Evolutionary conservation across 1,140 invertebrate genomes (phyloP).

Genomic region (Potamilus streckersoni): DNA sequence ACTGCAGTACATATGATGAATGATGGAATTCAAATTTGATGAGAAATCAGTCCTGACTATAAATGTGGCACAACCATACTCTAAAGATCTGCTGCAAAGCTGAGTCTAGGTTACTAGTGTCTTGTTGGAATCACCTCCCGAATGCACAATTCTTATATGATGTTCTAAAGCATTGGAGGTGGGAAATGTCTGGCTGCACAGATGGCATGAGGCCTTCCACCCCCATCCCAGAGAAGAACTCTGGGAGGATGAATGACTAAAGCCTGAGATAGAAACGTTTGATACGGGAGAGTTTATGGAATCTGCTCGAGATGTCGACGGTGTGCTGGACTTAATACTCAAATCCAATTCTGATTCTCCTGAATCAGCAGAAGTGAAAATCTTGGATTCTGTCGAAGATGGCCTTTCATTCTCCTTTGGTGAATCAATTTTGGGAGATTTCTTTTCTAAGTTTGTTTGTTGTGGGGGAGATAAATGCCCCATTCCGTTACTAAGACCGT

Average conservation of each 20-base stretch:
- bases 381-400: no score
- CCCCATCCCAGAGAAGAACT: slow-evolving; percentile 41
- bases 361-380: slow-evolving; percentile 24
- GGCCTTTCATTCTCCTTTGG: slow-evolving; percentile 27
- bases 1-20: no score
- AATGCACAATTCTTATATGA: slow-evolving; percentile 63
- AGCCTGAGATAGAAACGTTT: slow-evolving; percentile 31
- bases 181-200: slow-evolving; percentile 67
- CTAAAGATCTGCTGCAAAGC: no score
- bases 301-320: slow-evolving; percentile 34
- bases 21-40: no score
- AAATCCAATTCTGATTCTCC: slow-evolving; percentile 54
- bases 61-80: no score
- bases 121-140: slow-evolving; percentile 23
- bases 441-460: slow-evolving; percentile 28
- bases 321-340: slow-evolving; percentile 52
- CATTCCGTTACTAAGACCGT: slow-evolving; percentile 4
- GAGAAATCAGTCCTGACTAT: no score
- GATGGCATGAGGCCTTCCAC: slow-evolving; percentile 64
- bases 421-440: slow-evolving; percentile 28
- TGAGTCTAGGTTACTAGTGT: no score
- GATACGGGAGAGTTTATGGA: slow-evolving; percentile 39
- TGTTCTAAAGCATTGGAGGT: slow-evolving; percentile 64
- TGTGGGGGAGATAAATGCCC: slow-evolving; percentile 16
- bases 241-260: slow-evolving; percentile 26